Percentiles rank a stretch among this genome's conserved stretches.
Evolutionary conservation across 2,113 vertebrate species (phyloP).

Genomic region (Neodon shergylaensis): DNA sequence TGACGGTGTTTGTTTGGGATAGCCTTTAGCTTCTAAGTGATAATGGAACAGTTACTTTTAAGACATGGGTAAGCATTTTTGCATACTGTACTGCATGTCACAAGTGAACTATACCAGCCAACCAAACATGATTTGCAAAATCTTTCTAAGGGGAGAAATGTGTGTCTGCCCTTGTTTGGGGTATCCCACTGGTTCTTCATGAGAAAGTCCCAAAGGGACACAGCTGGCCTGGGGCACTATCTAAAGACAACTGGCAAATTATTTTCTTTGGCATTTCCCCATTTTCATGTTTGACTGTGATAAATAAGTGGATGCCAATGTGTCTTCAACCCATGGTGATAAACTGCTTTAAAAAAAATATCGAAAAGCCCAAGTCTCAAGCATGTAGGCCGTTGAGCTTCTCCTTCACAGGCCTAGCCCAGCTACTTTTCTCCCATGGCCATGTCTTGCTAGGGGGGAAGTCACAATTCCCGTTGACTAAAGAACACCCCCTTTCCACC

Average conservation of each 20-base stretch:
- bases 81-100: background rate
- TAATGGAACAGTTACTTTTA: background rate
- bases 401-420: fast-evolving
- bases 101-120: background rate
- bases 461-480: slow-evolving; percentile 55
- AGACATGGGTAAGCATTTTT: background rate
- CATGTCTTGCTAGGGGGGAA: slow-evolving; percentile 33
- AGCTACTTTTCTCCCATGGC: background rate
- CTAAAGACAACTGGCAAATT: background rate
- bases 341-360: background rate
- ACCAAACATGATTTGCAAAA: background rate
- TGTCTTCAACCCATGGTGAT: background rate
- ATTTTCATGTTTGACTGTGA: background rate
- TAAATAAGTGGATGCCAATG: background rate
- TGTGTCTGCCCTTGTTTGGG: background rate
- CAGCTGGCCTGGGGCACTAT: background rate
- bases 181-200: background rate
- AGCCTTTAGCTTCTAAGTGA: background rate
- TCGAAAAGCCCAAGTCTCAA: background rate
- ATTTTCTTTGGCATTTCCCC: background rate
- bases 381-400: too few species aligned
- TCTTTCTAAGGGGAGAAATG: background rate
- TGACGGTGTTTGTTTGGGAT: background rate
- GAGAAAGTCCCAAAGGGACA: background rate
- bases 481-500: background rate